phyloP scores from a whole-genome alignment of 2,797 vertebrate species.

The Fistularia tabacaria region DNA sequence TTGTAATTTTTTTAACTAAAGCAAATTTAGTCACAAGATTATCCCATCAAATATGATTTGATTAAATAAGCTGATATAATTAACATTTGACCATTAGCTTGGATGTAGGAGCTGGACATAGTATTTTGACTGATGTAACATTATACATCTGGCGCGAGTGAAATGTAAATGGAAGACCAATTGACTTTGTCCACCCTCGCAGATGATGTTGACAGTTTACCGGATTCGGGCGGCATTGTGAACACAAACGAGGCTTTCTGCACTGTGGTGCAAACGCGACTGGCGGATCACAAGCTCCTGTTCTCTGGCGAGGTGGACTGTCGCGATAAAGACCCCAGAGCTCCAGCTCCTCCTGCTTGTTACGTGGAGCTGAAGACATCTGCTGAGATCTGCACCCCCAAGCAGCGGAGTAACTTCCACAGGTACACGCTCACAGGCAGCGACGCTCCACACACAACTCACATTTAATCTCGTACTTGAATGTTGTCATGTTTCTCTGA shows the following conservation, averaged over 20 bases:
- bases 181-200: too few species aligned
- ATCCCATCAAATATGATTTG: too few species aligned
- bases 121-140: background rate
- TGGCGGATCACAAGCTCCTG: constrained; percentile 81
- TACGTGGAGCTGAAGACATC: constrained; percentile 92
- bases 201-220: constrained; percentile 61
- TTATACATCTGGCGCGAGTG: background rate
- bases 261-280: constrained; percentile 85
- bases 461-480: too few species aligned
- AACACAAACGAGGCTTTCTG: constrained; percentile 92
- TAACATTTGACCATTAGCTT: too few species aligned
- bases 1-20: too few species aligned
- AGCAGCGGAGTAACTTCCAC: constrained; percentile 86
- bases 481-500: too few species aligned
- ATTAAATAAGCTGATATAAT: too few species aligned
- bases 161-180: background rate
- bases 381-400: constrained; percentile 82
- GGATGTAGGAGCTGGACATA: too few species aligned
- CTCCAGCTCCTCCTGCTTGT: constrained; percentile 75
- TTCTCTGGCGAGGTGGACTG: constrained; percentile 93
- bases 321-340: constrained; percentile 67
- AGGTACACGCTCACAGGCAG: constrained; percentile 61
- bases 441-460: background rate
- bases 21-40: too few species aligned
- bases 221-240: constrained; percentile 80